These are phyloP conservation scores for Drosophila varians DNA, from an alignment of 1,140 invertebrate species.

Conservation along the genomic window DNA sequence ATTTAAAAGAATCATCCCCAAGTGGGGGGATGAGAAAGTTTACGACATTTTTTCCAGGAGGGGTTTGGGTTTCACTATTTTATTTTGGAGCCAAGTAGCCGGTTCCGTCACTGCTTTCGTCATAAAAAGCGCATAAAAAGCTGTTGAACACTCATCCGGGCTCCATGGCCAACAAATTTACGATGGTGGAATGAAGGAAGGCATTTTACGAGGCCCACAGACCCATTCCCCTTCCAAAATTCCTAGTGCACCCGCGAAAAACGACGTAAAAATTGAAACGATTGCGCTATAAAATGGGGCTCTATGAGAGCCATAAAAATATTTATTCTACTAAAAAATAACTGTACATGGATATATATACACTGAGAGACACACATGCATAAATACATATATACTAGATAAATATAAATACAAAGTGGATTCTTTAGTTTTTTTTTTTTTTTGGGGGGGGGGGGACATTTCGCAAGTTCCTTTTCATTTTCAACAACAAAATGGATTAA, in stretches of 20 bases:
- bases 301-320: slow-evolving; percentile 81
- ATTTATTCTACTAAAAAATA: slow-evolving; percentile 82
- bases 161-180: slow-evolving; percentile 45
- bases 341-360: slow-evolving; percentile 72
- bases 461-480: slow-evolving; percentile 34
- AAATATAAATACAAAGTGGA: slow-evolving; percentile 54
- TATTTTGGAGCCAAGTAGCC: slow-evolving; percentile 1
- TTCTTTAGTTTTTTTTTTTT: neutral
- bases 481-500: slow-evolving; percentile 69
- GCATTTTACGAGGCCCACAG: slow-evolving; percentile 56
- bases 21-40: neutral
- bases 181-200: slow-evolving; percentile 40
- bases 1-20: slow-evolving; percentile 19
- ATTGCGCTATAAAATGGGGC: slow-evolving; percentile 75
- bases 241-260: slow-evolving; percentile 16
- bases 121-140: slow-evolving; percentile 77
- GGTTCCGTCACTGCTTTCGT: slow-evolving; percentile 45
- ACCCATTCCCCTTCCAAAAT: neutral
- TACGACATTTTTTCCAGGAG: slow-evolving; percentile 31
- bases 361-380: slow-evolving; percentile 37
- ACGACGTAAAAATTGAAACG: slow-evolving; percentile 45
- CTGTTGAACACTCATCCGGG: slow-evolving; percentile 55
- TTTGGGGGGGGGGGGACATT: neutral
- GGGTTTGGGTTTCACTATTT: slow-evolving; percentile 8
- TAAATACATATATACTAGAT: slow-evolving; percentile 55